These are phyloP conservation scores for Tympanoctomys barrerae DNA, from an alignment of 2,797 vertebrate species.

Conservation along the genomic window DNA sequence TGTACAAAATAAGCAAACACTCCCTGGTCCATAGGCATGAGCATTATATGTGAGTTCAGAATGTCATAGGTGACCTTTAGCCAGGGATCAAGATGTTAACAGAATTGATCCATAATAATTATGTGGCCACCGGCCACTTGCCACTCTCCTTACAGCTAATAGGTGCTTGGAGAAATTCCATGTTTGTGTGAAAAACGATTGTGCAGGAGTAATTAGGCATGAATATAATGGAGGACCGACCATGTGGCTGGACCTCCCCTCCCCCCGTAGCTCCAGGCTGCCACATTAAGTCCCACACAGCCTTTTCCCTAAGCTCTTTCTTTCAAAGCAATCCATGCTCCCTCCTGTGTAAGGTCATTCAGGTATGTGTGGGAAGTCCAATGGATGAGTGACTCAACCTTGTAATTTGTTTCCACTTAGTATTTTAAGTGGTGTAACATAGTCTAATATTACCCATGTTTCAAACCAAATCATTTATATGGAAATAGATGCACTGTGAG, in stretches of 20 bases:
- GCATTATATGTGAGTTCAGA: not conserved
- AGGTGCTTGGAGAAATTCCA: not conserved
- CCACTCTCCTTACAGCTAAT: not conserved
- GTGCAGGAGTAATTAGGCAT: not conserved
- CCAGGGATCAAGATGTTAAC: not conserved
- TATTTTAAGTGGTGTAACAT: accelerated
- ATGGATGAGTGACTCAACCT: not conserved
- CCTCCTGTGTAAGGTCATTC: not conserved
- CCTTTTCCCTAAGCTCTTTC: not conserved
- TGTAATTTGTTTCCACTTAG: not conserved
- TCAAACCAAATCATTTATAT: not conserved
- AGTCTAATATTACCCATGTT: not conserved
- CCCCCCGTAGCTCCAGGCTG: not conserved
- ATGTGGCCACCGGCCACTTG: too few relatives aligned
- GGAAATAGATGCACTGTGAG: not conserved
- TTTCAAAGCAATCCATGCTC: not conserved
- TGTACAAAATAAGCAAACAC: not conserved
- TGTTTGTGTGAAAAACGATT: not conserved
- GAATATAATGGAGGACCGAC: not conserved
- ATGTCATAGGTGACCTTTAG: not conserved
- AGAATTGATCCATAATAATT: too few relatives aligned
- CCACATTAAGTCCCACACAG: accelerated
- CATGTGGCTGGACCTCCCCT: accelerated
- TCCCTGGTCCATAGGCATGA: accelerated
- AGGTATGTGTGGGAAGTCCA: not conserved